Percentiles rank a stretch among this genome's conserved stretches.
phyloP scores from a whole-genome alignment of 2,113 vertebrate species.

The Talpa occidentalis region DNA sequence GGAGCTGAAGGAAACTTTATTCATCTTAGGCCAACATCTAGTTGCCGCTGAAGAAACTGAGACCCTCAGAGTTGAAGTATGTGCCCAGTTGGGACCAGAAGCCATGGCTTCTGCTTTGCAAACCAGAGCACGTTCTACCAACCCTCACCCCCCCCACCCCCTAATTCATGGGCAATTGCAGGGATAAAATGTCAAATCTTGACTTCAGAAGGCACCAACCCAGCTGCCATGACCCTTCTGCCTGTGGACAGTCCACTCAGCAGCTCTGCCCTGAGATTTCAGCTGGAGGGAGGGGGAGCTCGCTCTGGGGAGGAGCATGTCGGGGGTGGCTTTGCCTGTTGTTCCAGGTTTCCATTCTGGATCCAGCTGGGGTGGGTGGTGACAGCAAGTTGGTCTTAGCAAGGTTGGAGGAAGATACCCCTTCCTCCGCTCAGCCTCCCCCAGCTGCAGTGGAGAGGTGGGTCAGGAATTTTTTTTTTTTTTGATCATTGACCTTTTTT shows the following conservation, averaged over 20 bases:
- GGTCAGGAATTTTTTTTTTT: background rate
- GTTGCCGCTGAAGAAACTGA: background rate
- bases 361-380: background rate
- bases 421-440: background rate
- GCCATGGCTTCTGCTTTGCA: background rate
- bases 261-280: background rate
- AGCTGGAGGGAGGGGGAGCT: background rate
- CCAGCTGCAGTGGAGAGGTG: background rate
- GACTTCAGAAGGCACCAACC: background rate
- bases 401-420: background rate
- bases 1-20: background rate
- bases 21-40: background rate
- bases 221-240: background rate
- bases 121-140: background rate
- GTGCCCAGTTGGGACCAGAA: background rate
- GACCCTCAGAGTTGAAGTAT: background rate
- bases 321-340: conserved; percentile 24
- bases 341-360: conserved; percentile 49
- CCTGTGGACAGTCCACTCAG: background rate
- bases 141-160: background rate
- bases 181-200: background rate
- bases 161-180: background rate
- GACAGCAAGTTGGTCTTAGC: background rate
- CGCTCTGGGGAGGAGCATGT: background rate
- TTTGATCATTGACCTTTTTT: background rate